phyloP scores from a whole-genome alignment of 1,140 invertebrate species.

The Trigoniulus corallinus region DNA sequence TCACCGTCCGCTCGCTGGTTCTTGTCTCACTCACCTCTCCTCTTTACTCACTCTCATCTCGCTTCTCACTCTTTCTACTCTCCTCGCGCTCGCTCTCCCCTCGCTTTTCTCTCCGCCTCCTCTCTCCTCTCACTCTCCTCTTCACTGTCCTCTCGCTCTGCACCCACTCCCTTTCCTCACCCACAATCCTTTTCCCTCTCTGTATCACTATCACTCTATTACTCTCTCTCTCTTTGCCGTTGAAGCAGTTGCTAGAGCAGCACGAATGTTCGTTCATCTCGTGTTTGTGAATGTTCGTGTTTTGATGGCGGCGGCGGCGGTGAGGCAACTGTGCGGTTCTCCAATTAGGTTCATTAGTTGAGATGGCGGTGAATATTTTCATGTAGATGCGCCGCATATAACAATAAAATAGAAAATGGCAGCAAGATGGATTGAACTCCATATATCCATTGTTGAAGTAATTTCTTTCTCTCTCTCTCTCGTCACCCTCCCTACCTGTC shows the following conservation, averaged over 20 bases:
- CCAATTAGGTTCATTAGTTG: no score
- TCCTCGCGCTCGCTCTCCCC: background rate
- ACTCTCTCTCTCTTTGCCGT: background rate
- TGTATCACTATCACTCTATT: background rate
- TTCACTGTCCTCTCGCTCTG: background rate
- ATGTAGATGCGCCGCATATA: no score
- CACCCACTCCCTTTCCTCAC: background rate
- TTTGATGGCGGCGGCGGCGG: no score
- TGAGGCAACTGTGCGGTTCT: no score
- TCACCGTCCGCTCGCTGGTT: no score
- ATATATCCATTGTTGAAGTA: no score
- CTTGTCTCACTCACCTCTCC: background rate
- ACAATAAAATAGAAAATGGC: no score
- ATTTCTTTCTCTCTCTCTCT: background rate
- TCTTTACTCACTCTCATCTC: background rate
- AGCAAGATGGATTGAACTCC: no score
- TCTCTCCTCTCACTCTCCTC: background rate
- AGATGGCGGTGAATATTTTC: no score
- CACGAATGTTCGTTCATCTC: no score
- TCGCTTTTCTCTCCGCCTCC: background rate
- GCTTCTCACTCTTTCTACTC: background rate
- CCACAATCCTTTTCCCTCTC: background rate
- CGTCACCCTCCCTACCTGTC: background rate
- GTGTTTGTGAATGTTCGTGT: no score
- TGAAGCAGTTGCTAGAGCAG: no score